These are phyloP conservation scores for Sebastes dallii DNA, from an alignment of 2,797 vertebrate genomes.

Conservation along the genomic window DNA sequence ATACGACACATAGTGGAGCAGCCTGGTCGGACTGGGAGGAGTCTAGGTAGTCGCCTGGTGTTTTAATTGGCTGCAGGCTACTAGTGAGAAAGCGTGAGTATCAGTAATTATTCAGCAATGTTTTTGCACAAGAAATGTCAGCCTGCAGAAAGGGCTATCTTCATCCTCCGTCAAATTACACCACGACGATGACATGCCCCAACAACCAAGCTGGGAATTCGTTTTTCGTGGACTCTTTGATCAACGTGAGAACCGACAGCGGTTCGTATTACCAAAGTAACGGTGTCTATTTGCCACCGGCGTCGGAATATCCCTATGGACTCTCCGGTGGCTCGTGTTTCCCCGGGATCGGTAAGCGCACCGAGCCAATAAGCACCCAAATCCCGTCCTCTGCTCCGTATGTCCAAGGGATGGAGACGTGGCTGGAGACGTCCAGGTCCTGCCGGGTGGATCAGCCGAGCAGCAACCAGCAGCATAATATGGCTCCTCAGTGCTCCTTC, in stretches of 20 bases:
- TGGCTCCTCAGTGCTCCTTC: constrained; percentile 91
- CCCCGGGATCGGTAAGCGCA: constrained; percentile 90
- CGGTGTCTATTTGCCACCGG: constrained; percentile 91
- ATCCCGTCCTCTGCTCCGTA: constrained; percentile 88
- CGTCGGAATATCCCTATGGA: constrained; percentile 94
- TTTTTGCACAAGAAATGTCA: constrained; percentile 99
- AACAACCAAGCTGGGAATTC: constrained; percentile 96
- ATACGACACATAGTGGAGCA: constrained; percentile 79
- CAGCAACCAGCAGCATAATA: constrained; percentile 81
- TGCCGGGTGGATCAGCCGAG: constrained; percentile 90
- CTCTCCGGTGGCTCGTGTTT: constrained; percentile 94
- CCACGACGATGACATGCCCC: constrained; percentile 98
- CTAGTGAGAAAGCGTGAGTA: constrained; percentile 92
- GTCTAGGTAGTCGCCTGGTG: constrained; percentile 86
- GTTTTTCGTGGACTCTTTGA: constrained; percentile 97
- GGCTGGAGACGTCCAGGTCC: constrained; percentile 92
- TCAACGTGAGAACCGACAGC: constrained; percentile 91
- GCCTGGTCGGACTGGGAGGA: constrained; percentile 91
- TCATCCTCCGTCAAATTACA: constrained; percentile 97
- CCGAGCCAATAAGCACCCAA: constrained; percentile 84
- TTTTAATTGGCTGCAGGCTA: constrained; percentile 97
- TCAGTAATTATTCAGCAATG: constrained; percentile 99
- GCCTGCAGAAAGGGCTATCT: constrained; percentile 96
- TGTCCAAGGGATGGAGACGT: constrained; percentile 93
- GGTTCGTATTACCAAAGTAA: constrained; percentile 91